Evolutionary conservation across 1,140 invertebrate species (phyloP), one percentile per base, ranked within the genome.

Genomic region (Hyles vespertilio): DNA sequence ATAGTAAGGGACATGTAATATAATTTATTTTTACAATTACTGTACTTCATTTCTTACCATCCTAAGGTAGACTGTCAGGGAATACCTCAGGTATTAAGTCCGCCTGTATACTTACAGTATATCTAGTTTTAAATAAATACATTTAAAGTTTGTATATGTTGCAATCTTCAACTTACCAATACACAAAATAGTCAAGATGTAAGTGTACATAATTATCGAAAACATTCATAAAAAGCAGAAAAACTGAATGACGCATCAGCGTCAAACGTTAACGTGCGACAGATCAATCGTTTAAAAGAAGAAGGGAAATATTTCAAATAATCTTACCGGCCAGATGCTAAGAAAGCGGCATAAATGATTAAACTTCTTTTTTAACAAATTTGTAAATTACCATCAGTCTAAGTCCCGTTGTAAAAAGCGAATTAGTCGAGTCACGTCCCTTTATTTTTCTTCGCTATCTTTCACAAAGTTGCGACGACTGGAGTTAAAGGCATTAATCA

Each of bases 401-500:
- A 57, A 67, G 46, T 71, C 67, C 67, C 67, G 67, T 72, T 65
- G 67, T 77, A 81, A 85, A 81, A 82, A 75, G 67, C 68, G 70
- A 85, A 87, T 87, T 79, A 81, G 80, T 71, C 70, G 61, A 87
- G 81, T 87, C 82, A 87, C 76, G 78, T 80, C 73, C 75, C 79
- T 80, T 83, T 85, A 85, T 84, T 85, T 87, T 79, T 85, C 76
- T 75, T 63, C 71, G 80, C 72, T 88, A 87, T 85, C 83, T 78
- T 62, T 79, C 74, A 84, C 81, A 86, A 86, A 85, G 82, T 87
- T 84, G 68, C 72, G 67, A 59, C 66, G 76, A 79, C 71, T 84
- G 70, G 69, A 80, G 77, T 80, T 75, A 64, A 77, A 75, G 70
- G 74, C 85, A 89, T 89, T 89, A 89, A 89, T 88, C 84, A 88